Conservation (phyloP, 1,140 invertebrate species). For the Cydia fagiglandana region DNA sequence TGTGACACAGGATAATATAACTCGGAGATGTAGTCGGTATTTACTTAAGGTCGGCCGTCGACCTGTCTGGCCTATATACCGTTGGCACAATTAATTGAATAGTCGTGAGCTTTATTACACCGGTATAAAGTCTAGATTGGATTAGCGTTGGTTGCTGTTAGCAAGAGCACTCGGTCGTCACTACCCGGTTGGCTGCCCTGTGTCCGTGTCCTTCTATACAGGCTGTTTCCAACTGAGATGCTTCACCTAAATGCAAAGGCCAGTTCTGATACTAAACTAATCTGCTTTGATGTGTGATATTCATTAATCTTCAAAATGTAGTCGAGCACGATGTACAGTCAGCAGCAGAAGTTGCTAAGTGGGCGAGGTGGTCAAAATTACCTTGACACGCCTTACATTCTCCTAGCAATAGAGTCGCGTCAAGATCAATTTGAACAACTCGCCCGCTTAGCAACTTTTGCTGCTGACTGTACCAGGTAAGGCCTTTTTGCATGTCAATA, state of each 20-base stretch:
- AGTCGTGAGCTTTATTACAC: background rate
- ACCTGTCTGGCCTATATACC: background rate
- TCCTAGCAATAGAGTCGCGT: too few relatives aligned
- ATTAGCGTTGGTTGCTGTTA: background rate
- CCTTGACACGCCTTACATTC: too few relatives aligned
- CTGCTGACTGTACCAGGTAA: too few relatives aligned
- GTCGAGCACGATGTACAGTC: too few relatives aligned
- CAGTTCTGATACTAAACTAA: background rate
- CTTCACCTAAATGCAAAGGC: background rate
- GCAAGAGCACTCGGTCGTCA: background rate
- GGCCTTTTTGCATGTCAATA: too few relatives aligned
- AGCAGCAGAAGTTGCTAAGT: too few relatives aligned
- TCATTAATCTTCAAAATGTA: too few relatives aligned
- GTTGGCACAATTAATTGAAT: background rate
- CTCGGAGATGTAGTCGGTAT: too few relatives aligned
- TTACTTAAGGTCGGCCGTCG: background rate
- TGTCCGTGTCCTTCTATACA: background rate
- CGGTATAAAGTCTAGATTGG: background rate
- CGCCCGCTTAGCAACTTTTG: too few relatives aligned
- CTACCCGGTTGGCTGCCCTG: background rate
- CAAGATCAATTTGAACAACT: too few relatives aligned
- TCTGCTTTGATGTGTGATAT: background rate
- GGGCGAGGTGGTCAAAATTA: too few relatives aligned
- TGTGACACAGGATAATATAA: too few relatives aligned
- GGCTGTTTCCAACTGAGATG: background rate